Conservation (phyloP, 2,888 invertebrate species). For the Ichneumoninae sp. region DNA sequence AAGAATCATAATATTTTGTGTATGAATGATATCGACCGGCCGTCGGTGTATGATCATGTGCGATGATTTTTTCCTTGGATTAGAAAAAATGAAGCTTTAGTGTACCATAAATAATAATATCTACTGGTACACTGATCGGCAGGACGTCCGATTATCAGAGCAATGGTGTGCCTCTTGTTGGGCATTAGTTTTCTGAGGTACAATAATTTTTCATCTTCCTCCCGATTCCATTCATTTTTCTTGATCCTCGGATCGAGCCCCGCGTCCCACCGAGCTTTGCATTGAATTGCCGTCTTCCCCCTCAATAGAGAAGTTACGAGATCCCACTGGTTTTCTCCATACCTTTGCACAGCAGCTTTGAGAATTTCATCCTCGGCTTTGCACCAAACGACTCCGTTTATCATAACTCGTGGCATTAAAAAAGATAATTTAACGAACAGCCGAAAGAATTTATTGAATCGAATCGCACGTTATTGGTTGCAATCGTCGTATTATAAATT, state of each 20-base stretch:
- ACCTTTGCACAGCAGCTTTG: constrained; percentile 99
- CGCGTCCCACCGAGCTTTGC: constrained; percentile 99
- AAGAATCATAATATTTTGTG: background rate
- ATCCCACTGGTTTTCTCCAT: constrained; percentile 99
- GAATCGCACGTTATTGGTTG: background rate
- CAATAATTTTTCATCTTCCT: constrained; percentile 99
- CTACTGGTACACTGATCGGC: constrained; percentile 99
- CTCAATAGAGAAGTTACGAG: constrained; percentile 99
- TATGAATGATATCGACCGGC: constrained; percentile 83
- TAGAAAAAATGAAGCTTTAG: constrained; percentile 74
- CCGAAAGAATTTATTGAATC: background rate
- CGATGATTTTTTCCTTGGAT: too few species aligned
- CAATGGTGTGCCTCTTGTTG: constrained; percentile 99
- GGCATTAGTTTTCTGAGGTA: constrained; percentile 99
- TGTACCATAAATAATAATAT: constrained; percentile 97
- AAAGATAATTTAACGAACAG: background rate
- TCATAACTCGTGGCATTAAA: constrained; percentile 98
- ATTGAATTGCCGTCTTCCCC: constrained; percentile 99
- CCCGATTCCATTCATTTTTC: constrained; percentile 99
- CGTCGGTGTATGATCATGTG: too few species aligned
- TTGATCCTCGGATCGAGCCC: constrained; percentile 99
- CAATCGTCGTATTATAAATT: background rate
- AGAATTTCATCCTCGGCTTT: constrained; percentile 99
- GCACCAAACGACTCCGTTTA: constrained; percentile 99
- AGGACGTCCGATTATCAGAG: constrained; percentile 98